A percentile compares a stretch with the other conserved stretches of the same genome.
Conservation (phyloP, 2,113 vertebrate genomes). For the Trematomus loennbergii region DNA sequence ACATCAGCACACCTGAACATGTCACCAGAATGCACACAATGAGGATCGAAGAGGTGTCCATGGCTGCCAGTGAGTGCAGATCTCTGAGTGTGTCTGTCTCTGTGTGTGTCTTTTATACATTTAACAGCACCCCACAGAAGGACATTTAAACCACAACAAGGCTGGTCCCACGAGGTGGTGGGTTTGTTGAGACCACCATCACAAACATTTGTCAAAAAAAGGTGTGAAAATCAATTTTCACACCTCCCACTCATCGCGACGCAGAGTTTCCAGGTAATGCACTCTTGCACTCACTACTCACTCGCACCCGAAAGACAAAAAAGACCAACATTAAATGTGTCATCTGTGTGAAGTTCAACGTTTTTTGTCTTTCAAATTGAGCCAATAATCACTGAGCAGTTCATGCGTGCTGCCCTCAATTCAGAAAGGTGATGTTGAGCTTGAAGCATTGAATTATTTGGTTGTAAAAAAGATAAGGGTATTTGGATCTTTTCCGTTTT, state of each 20-base stretch:
- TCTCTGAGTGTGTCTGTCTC: neutral
- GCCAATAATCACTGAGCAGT: neutral
- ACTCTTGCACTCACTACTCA: too few species aligned
- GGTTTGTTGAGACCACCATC: neutral
- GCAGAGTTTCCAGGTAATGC: neutral
- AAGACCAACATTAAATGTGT: too few species aligned
- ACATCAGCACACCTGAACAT: constrained; percentile 49
- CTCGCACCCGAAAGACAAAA: too few species aligned
- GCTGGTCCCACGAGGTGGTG: too few species aligned
- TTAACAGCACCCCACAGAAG: accelerated
- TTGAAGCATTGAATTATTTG: too few species aligned
- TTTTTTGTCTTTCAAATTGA: neutral
- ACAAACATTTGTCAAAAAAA: neutral
- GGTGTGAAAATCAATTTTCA: too few species aligned
- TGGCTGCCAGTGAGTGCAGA: neutral
- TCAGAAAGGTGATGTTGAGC: neutral
- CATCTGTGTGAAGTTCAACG: too few species aligned
- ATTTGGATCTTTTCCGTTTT: too few species aligned
- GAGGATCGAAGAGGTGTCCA: constrained; percentile 40
- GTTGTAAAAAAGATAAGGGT: too few species aligned
- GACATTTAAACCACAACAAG: neutral
- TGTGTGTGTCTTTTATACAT: constrained; percentile 28
- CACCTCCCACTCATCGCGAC: neutral
- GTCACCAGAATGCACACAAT: constrained; percentile 57
- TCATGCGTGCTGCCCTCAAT: neutral